Conservation (phyloP, 2,888 invertebrate genomes). For the Schizotus pectinicornis region DNA sequence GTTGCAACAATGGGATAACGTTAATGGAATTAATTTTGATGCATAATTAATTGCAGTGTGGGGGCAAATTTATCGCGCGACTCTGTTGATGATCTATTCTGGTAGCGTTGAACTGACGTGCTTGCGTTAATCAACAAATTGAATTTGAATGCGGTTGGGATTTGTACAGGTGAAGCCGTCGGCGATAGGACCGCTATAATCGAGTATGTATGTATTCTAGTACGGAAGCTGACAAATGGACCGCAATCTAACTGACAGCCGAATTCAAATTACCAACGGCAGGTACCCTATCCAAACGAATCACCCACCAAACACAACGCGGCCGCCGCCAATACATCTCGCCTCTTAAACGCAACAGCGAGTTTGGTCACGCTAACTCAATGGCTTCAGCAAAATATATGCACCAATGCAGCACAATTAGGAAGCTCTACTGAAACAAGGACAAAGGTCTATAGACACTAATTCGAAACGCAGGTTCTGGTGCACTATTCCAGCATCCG, state of each 20-base stretch:
- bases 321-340: no score
- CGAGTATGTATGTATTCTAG: constrained; percentile 33
- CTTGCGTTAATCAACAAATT: constrained; percentile 49
- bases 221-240: constrained; percentile 34
- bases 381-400: no score
- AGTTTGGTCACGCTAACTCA: no score
- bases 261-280: constrained; percentile 29
- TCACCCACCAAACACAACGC: no score
- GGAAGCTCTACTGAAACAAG: no score
- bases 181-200: constrained; percentile 32
- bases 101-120: constrained; percentile 46
- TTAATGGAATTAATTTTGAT: constrained; percentile 49
- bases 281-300: background rate
- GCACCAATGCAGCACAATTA: no score
- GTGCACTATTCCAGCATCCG: no score
- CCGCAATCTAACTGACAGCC: constrained; percentile 34
- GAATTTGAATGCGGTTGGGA: constrained; percentile 44
- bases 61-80: constrained; percentile 36
- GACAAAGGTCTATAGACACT: no score
- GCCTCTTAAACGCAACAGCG: no score
- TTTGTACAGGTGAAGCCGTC: constrained; percentile 41
- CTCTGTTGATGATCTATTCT: constrained; percentile 48
- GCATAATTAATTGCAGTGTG: constrained; percentile 43
- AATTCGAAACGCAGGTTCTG: no score
- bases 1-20: constrained; percentile 42